phyloP scores from a whole-genome alignment of 2,113 vertebrate genomes.

The Galbula dea region DNA sequence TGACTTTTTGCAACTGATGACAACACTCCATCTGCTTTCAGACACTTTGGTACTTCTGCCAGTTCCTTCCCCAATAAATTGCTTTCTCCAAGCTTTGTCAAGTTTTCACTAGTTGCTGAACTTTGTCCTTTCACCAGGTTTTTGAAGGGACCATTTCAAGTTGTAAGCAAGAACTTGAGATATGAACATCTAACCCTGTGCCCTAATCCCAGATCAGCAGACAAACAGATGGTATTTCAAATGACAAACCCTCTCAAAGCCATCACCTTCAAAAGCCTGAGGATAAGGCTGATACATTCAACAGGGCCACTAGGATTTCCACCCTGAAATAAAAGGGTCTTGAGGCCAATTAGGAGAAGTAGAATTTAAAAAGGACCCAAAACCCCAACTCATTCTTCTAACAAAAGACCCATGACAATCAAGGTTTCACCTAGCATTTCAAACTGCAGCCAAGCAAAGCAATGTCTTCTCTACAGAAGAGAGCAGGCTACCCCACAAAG shows the following conservation, averaged over 20 bases:
- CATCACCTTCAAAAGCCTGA: neutral
- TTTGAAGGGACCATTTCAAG: neutral
- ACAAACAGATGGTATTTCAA: neutral
- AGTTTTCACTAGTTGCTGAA: neutral
- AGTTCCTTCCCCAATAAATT: neutral
- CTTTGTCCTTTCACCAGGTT: neutral
- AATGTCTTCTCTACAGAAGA: neutral
- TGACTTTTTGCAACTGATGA: conserved; percentile 19
- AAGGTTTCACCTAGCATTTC: neutral
- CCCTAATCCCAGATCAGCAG: neutral
- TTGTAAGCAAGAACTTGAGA: neutral
- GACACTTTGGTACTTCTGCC: neutral
- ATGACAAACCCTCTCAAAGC: neutral
- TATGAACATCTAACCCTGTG: neutral
- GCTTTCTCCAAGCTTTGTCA: neutral
- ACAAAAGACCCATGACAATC: neutral
- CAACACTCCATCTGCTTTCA: conserved; percentile 18
- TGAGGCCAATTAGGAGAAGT: neutral
- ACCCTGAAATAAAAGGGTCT: neutral
- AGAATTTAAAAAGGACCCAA: neutral
- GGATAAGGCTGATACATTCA: neutral
- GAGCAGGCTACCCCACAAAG: neutral
- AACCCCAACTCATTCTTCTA: neutral
- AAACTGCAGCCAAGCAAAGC: neutral
- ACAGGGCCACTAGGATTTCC: no score